Conservation (phyloP, 2,113 vertebrate species). For the Condylura cristata region DNA sequence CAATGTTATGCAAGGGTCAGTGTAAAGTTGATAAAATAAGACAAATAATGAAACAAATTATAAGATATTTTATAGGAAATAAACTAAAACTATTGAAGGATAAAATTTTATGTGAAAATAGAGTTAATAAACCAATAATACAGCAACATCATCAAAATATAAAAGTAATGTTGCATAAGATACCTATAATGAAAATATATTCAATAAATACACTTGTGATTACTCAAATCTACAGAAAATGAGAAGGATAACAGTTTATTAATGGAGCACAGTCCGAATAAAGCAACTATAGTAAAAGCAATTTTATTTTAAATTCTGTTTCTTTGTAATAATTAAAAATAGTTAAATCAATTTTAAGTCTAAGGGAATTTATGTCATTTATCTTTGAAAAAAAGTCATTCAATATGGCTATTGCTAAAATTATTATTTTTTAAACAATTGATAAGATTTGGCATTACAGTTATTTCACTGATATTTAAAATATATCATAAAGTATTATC, state of each 20-base stretch:
- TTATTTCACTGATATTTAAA: constrained; percentile 1
- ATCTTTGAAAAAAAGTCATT: not conserved
- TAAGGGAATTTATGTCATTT: not conserved
- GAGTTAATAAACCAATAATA: not conserved
- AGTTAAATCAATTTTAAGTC: constrained; percentile 29
- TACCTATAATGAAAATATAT: not conserved
- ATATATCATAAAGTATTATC: not conserved
- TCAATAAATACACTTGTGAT: not conserved
- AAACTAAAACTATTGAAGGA: not conserved
- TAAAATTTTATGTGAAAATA: not conserved
- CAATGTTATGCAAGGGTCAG: not conserved
- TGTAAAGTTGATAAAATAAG: not conserved
- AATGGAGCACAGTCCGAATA: not conserved
- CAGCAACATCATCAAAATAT: not conserved
- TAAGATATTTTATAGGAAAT: not conserved
- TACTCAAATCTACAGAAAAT: not conserved
- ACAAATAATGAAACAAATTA: not conserved
- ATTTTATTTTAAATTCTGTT: constrained; percentile 23
- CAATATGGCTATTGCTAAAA: not conserved
- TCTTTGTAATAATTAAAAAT: constrained; percentile 21
- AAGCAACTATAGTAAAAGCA: not conserved
- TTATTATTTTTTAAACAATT: not conserved
- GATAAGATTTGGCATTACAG: not conserved
- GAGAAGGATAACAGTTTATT: not conserved
- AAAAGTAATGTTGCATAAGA: not conserved